These are phyloP conservation scores for Pemphigus obesinymphae DNA, from an alignment of 1,140 invertebrate genomes.

Conservation along the genomic window DNA sequence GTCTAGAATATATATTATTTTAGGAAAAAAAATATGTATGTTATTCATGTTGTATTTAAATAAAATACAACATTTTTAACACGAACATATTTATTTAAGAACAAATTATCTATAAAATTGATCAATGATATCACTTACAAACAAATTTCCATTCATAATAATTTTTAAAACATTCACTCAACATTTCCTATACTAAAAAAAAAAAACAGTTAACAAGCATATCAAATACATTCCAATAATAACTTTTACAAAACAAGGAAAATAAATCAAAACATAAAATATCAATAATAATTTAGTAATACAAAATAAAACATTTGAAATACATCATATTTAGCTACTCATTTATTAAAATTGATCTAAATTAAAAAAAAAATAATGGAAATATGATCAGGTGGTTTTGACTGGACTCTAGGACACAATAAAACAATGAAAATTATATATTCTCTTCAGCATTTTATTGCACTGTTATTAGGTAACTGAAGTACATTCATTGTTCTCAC, in stretches of 20 bases:
- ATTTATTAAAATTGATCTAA: not conserved
- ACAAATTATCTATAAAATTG: not conserved
- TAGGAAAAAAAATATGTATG: no score
- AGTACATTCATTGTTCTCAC: constrained; percentile 3
- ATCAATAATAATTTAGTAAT: not conserved
- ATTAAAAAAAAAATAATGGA: not conserved
- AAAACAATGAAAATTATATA: not conserved
- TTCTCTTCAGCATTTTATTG: constrained; percentile 7
- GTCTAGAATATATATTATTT: no score
- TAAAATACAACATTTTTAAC: not conserved
- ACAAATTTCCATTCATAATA: not conserved
- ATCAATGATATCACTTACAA: not conserved
- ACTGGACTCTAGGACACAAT: not conserved
- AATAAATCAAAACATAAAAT: not conserved
- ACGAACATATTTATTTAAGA: constrained; percentile 1
- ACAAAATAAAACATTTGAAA: not conserved
- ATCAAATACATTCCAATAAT: constrained; percentile 21
- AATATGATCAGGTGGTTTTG: not conserved
- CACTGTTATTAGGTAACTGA: constrained; percentile 12
- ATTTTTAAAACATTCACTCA: not conserved
- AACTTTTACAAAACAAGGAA: not conserved
- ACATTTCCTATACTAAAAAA: not conserved
- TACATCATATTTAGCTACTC: not conserved
- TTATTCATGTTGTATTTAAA: no score
- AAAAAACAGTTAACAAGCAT: constrained; percentile 12